These are phyloP conservation scores for Nasonia giraulti DNA, from an alignment of 1,140 invertebrate genomes.

Conservation along the genomic window DNA sequence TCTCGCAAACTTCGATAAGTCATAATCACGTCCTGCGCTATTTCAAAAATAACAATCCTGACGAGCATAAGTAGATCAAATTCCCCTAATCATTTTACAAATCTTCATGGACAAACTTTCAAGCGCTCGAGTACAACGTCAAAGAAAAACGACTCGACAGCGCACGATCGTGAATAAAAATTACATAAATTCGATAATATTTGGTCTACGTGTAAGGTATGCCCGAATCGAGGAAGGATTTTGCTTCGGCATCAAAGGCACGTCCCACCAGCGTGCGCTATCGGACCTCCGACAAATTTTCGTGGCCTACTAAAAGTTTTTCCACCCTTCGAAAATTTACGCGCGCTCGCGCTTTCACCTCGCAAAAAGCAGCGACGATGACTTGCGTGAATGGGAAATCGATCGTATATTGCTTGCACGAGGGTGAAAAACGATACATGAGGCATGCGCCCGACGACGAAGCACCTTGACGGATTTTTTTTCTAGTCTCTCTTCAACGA, in stretches of 20 bases:
- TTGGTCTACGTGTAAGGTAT: background rate
- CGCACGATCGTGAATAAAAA: background rate
- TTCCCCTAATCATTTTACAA: background rate
- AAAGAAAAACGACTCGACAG: background rate
- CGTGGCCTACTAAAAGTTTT: slow-evolving; percentile 41
- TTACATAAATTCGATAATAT: slow-evolving; percentile 9
- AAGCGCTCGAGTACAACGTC: background rate
- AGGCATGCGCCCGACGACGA: background rate
- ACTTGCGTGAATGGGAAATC: slow-evolving; percentile 2
- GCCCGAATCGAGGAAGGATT: background rate
- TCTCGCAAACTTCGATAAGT: background rate
- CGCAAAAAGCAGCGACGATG: slow-evolving; percentile 32
- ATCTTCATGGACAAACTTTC: background rate
- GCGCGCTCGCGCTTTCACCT: slow-evolving; percentile 6
- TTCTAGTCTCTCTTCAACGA: background rate
- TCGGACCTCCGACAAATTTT: slow-evolving; percentile 11
- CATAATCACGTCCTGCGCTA: background rate
- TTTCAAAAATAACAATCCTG: no score
- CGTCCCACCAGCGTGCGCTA: background rate
- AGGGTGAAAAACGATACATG: slow-evolving; percentile 27
- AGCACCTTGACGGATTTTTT: slow-evolving; percentile 7
- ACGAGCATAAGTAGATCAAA: background rate
- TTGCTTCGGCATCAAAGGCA: background rate
- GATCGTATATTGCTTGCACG: background rate
- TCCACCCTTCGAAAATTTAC: slow-evolving; percentile 11